A percentile compares a stretch with the other conserved stretches of the same genome.
Evolutionary conservation across 2,888 invertebrate genomes (phyloP).

Genomic region (Pollenia griseotomentosa): DNA sequence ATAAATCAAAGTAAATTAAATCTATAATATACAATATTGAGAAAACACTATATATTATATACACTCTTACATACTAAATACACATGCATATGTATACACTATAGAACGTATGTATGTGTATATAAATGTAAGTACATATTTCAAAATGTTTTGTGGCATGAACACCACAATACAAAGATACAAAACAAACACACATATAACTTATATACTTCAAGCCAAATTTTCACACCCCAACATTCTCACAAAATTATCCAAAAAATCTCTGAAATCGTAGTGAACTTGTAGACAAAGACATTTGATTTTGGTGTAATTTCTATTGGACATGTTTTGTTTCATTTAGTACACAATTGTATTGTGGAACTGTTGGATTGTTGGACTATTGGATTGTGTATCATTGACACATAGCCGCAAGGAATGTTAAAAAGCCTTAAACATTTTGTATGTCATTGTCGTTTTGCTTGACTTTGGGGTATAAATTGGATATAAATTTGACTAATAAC

Average conservation of each 20-base stretch:
- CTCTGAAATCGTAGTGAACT: not conserved
- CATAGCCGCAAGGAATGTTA: conserved; percentile 3
- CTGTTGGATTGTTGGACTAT: conserved; percentile 10
- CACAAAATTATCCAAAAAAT: conserved; percentile 7
- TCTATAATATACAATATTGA: conserved; percentile 37
- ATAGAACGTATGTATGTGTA: not conserved
- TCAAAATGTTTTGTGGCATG: conserved; percentile 20
- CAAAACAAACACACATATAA: not conserved
- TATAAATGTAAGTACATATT: not conserved
- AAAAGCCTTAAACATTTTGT: conserved; percentile 21
- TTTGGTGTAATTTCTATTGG: conserved; percentile 20
- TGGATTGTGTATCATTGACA: conserved; percentile 16
- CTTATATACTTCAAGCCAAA: conserved; percentile 9
- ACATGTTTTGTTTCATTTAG: conserved; percentile 12
- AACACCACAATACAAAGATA: conserved; percentile 33
- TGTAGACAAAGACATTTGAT: conserved; percentile 17
- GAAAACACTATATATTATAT: not conserved
- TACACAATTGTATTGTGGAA: not conserved
- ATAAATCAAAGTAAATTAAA: conserved; percentile 72
- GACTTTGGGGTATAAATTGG: conserved; percentile 1
- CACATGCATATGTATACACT: not conserved
- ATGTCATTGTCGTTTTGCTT: not conserved
- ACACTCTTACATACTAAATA: not conserved
- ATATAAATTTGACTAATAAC: conserved; percentile 16
- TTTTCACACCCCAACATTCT: conserved; percentile 2